Conservation (phyloP, 1,140 invertebrate genomes). For the Pectinophora gossypiella region DNA sequence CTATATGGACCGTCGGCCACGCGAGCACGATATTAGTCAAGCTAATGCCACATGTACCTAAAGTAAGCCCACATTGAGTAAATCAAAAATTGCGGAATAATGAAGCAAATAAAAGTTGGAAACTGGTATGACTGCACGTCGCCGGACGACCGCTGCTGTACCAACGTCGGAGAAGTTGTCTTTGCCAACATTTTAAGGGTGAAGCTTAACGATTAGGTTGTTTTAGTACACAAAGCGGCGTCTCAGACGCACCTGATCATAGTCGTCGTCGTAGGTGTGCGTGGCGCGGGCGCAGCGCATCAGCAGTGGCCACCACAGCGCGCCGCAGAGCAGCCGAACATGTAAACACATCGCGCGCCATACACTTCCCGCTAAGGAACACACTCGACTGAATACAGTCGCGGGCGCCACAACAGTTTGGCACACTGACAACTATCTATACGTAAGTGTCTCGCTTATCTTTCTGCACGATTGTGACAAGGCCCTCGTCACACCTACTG, state of each 20-base stretch:
- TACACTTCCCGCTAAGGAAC: constrained; percentile 67
- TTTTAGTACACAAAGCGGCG: constrained; percentile 41
- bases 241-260: constrained; percentile 66
- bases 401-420: constrained; percentile 57
- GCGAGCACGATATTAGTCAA: constrained; percentile 36
- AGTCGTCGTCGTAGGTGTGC: constrained; percentile 60
- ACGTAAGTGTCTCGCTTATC: constrained; percentile 48
- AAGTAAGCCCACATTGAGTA: constrained; percentile 43
- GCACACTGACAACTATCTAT: constrained; percentile 61
- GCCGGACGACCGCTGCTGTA: constrained; percentile 26
- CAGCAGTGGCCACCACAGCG: constrained; percentile 69
- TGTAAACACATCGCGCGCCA: constrained; percentile 69
- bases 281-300: constrained; percentile 53
- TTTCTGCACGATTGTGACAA: constrained; percentile 44
- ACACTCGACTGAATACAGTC: constrained; percentile 63
- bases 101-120: constrained; percentile 57
- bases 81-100: constrained; percentile 35
- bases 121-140: constrained; percentile 48
- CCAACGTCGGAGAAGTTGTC: constrained; percentile 22
- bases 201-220: constrained; percentile 46
- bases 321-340: constrained; percentile 64
- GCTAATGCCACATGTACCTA: constrained; percentile 45
- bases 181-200: constrained; percentile 43
- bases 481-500: constrained; percentile 16
- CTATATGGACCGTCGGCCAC: constrained; percentile 22